Evolutionary conservation across 2,113 vertebrate genomes (phyloP).

Genomic region (Spea bombifrons): DNA sequence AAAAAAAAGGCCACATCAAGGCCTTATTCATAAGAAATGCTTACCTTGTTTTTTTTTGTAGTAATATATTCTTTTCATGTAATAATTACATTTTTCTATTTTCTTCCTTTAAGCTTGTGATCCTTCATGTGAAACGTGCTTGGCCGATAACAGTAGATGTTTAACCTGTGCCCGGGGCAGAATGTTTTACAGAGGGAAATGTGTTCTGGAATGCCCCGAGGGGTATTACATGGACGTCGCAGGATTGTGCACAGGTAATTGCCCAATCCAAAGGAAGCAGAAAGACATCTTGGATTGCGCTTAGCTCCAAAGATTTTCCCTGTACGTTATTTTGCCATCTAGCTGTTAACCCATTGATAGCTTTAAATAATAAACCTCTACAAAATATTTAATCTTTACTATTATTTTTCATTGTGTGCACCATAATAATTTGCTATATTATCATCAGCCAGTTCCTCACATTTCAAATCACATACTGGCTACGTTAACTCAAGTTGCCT

Average conservation of each 20-base stretch:
- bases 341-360: too few relatives aligned
- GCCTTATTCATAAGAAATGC: neutral
- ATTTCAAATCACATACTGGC: too few relatives aligned
- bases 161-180: conserved; percentile 68
- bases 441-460: too few relatives aligned
- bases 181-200: conserved; percentile 72
- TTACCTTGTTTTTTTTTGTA: neutral
- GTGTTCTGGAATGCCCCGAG: conserved; percentile 71
- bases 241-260: conserved; percentile 76
- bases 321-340: too few relatives aligned
- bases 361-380: too few relatives aligned
- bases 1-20: neutral
- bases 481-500: too few relatives aligned
- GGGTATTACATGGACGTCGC: conserved; percentile 66
- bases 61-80: neutral
- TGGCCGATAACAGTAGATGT: conserved; percentile 69
- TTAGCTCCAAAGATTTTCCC: too few relatives aligned
- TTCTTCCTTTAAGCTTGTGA: conserved; percentile 74
- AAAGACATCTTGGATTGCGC: too few relatives aligned
- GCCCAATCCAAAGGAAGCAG: too few relatives aligned
- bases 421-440: too few relatives aligned
- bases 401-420: too few relatives aligned
- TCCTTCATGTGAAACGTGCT: conserved; percentile 77
- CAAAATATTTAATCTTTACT: too few relatives aligned
- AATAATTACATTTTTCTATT: conserved; percentile 8